A percentile compares a stretch with the other conserved stretches of the same genome.
phyloP scores from a whole-genome alignment of 2,113 vertebrate genomes.

The Mobula birostris region DNA sequence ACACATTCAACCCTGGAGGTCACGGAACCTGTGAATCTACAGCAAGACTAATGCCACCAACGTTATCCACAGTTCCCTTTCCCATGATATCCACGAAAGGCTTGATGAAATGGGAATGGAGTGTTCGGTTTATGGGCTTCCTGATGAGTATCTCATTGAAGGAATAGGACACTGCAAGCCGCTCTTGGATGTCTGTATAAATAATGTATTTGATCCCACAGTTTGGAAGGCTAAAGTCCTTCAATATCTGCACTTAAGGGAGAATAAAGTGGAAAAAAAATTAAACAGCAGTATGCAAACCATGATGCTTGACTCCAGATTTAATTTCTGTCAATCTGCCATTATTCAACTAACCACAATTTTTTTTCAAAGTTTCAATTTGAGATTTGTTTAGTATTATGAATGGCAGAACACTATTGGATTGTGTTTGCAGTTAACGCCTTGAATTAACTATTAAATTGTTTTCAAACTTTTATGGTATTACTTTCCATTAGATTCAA shows the following conservation, averaged over 20 bases:
- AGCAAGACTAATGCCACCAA: too few relatives aligned
- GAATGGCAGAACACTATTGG: background rate
- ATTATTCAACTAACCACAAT: too few relatives aligned
- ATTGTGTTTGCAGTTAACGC: background rate
- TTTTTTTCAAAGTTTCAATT: too few relatives aligned
- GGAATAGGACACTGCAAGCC: slow-evolving; percentile 73
- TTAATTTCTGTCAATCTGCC: background rate
- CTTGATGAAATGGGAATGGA: slow-evolving; percentile 62
- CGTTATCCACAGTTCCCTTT: slow-evolving; percentile 57
- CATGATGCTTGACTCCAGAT: slow-evolving; percentile 60
- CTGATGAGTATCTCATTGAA: slow-evolving; percentile 44
- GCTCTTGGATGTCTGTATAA: slow-evolving; percentile 81
- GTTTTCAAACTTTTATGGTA: background rate
- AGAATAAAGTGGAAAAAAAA: slow-evolving; percentile 64
- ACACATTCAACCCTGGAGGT: too few relatives aligned
- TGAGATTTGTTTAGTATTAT: too few relatives aligned
- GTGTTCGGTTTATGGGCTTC: slow-evolving; percentile 62
- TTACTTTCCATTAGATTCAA: background rate
- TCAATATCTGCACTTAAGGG: slow-evolving; percentile 60
- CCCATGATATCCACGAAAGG: slow-evolving; percentile 59
- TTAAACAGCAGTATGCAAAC: slow-evolving; percentile 75
- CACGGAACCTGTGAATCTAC: too few relatives aligned
- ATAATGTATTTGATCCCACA: slow-evolving; percentile 70
- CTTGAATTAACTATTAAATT: background rate
- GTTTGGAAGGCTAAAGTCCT: slow-evolving; percentile 56